Base-by-base conservation (phyloP, 2,888 invertebrate genomes). In the Cepaea hortensis region DNA sequence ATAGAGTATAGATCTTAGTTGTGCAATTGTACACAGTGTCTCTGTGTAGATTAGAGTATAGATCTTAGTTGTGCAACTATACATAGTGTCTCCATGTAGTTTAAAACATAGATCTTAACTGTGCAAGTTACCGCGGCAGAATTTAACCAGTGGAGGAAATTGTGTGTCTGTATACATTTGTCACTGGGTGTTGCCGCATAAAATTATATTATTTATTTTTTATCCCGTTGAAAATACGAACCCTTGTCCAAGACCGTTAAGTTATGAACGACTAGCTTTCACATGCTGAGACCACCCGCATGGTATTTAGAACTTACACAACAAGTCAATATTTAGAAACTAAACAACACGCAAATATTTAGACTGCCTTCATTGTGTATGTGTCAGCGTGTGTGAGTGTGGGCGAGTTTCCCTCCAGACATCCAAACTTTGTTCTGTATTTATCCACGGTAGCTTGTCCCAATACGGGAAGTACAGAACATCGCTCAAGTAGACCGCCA, bases 341-440 rank as follows among this genome's bases (percentile, higher is more conserved):
- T 61, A 61, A 77, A 77, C 77, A 77, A 55, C 77, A 77, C 6
- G 61, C 77, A 77, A 61, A 61, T 77, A 61, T 77, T 77, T 77
- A 77, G 50, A 55, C 9, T 55, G n/a, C 77, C 18, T 77, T 77
- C 77, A 77, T n/a, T 23, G 3, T 77, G 77, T 77, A 55, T 55
- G 6, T 11, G 7, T 11, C 55, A 9, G 55, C 11, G 55, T 55
- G 55, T 55, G 55, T 9, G 55, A 55, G 55, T 55, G 55, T 11
- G 6, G 6, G 55, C 11, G 55, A 55, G 55, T 55, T 77, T 77
- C 23, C 55, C 55, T 77, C 23, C 55, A 77, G 75, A 77, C 9
- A 11, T 77, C 77, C 46, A 23, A n/a, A 55, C 50, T 50, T 55
- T 9, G 23, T 77, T 61, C 50, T 50, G n/a, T 77, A 61, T 77